These are phyloP conservation scores for Drosophila nasuta DNA, from an alignment of 1,140 invertebrate genomes.

Conservation along the genomic window DNA sequence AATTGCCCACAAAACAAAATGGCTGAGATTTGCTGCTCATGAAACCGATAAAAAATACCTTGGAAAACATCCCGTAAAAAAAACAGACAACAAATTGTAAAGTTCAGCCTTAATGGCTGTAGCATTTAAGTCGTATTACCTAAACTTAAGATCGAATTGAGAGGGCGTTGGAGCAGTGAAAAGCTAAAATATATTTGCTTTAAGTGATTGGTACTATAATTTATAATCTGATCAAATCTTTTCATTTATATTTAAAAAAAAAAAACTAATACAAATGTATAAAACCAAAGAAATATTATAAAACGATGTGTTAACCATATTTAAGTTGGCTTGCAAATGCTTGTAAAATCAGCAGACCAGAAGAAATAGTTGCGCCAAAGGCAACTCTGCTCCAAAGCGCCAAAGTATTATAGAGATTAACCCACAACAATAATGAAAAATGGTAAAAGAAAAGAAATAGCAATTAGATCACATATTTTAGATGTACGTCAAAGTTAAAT, in stretches of 20 bases:
- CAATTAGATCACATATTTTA: conserved; percentile 73
- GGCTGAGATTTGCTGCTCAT: conserved; percentile 35
- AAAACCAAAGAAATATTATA: no score
- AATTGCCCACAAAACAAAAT: conserved; percentile 40
- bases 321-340: not conserved
- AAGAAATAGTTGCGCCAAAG: not conserved
- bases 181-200: no score
- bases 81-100: conserved; percentile 59
- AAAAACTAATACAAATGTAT: no score
- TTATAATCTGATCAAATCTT: no score
- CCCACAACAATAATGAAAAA: conserved; percentile 35
- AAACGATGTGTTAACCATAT: not conserved
- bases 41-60: conserved; percentile 13
- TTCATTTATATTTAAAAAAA: not conserved
- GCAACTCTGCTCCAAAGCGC: conserved; percentile 40
- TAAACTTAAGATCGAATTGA: conserved; percentile 1
- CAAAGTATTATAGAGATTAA: conserved; percentile 23
- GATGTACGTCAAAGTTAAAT: conserved; percentile 77
- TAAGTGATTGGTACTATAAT: no score
- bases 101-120: conserved; percentile 54
- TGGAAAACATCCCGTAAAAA: conserved; percentile 17
- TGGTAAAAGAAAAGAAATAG: conserved; percentile 21
- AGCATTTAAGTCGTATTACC: conserved; percentile 54
- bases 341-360: conserved; percentile 5
- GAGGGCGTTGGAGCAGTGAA: conserved; percentile 11